phyloP scores from a whole-genome alignment of 2,113 vertebrate species.

The Rhombomys opimus region DNA sequence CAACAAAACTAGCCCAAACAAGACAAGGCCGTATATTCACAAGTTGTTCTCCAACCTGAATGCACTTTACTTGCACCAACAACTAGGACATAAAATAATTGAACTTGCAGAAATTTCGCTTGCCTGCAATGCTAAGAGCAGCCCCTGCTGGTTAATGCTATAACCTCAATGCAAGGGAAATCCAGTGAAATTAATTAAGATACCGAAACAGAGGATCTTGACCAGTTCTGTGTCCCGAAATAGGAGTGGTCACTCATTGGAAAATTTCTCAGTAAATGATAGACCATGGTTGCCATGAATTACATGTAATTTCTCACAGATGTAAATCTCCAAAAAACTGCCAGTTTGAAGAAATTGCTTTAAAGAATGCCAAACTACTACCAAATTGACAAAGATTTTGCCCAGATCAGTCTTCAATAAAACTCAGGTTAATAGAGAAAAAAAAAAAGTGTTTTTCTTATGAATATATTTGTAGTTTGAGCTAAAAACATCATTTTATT shows the following conservation, averaged over 20 bases:
- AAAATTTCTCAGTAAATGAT: neutral
- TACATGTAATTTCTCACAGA: neutral
- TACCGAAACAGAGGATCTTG: neutral
- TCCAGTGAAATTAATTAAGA: conserved; percentile 40
- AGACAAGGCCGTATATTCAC: neutral
- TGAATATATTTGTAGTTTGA: neutral
- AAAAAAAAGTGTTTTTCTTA: neutral
- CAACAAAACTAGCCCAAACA: neutral
- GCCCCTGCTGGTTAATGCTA: conserved; percentile 72
- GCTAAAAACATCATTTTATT: neutral
- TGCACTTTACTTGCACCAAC: conserved; percentile 24
- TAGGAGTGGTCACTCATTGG: neutral
- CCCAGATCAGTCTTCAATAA: neutral
- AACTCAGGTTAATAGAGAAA: neutral
- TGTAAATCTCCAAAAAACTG: neutral
- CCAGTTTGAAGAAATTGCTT: neutral
- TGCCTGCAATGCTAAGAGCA: conserved; percentile 73
- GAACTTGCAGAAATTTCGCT: conserved; percentile 56
- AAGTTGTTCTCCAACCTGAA: conserved; percentile 45
- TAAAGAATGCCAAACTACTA: neutral
- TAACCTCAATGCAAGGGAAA: conserved; percentile 16
- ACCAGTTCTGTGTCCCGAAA: neutral
- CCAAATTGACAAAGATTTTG: neutral
- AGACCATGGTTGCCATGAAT: neutral
- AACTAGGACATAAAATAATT: conserved; percentile 41